A percentile compares a stretch with the other conserved stretches of the same genome.
phyloP scores from a whole-genome alignment of 2,113 vertebrate genomes.

The Rhizomys pruinosus region DNA sequence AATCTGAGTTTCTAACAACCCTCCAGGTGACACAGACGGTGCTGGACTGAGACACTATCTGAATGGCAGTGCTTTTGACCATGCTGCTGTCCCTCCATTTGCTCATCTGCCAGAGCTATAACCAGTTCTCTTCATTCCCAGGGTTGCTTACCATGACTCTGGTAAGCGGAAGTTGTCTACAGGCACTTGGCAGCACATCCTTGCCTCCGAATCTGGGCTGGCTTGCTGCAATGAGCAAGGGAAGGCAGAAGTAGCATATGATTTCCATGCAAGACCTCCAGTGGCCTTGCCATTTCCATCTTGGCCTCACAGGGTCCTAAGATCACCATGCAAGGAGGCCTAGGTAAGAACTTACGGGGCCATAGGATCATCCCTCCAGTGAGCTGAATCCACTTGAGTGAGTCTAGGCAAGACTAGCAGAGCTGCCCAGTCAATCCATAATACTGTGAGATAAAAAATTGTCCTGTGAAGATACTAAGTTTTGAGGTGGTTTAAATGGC shows the following conservation, averaged over 20 bases:
- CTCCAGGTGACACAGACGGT: background rate
- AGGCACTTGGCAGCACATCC: background rate
- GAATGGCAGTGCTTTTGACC: background rate
- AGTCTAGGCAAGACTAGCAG: background rate
- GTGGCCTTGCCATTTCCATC: background rate
- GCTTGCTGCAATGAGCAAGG: background rate
- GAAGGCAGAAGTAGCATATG: background rate
- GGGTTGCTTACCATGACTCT: background rate
- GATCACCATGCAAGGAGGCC: background rate
- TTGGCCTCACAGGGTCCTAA: background rate
- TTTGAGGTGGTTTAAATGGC: background rate
- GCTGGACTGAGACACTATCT: background rate
- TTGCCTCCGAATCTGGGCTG: background rate
- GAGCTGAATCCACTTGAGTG: background rate
- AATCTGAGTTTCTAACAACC: conserved; percentile 14
- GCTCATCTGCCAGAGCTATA: conserved; percentile 13
- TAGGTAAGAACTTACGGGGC: background rate
- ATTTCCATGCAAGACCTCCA: background rate
- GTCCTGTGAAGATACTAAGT: background rate
- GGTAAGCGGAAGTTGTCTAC: conserved; percentile 11
- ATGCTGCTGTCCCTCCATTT: background rate
- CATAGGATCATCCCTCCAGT: background rate
- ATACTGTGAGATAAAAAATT: background rate
- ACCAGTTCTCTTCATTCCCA: background rate
- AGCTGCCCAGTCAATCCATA: background rate